Base-by-base conservation (phyloP, 2,888 invertebrate species). In the Spodoptera picta region DNA sequence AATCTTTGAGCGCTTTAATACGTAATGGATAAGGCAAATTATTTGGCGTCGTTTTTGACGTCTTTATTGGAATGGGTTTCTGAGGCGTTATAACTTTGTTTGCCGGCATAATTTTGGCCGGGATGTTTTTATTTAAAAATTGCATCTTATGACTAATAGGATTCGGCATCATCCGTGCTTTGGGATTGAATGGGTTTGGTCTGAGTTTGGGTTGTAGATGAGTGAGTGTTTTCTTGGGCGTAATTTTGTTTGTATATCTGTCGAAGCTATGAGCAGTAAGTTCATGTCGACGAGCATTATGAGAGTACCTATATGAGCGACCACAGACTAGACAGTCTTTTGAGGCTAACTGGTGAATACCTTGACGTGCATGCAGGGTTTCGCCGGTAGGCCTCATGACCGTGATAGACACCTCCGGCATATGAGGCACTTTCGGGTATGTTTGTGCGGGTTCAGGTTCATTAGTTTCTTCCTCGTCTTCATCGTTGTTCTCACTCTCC, bases 281-380 rank as follows among this genome's bases (percentile, higher is more conserved):
- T 72, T 95, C 95, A 68, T 95, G 95, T 27, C 95, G 87, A 50
- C 95, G 85, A 4, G 95, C 95, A 69, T 95, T 95, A 77, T 95
- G 95, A 0, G 95, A 95, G 80, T 95, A 95, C 71, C 95, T 87
- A 77, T 95, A 95, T 9, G 92, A 87, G 31, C 95, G 91, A 6
- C 93, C 91, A 67, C 95, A 95, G 11, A 95, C 92, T 11, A 95
- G 91, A 63, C 95, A 95, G 73, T 95, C 90, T 75, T 95, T 95
- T 46, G 94, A 94, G 1, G 95, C 95, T 1, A 95, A 86, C 73
- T 95, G 93, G 65, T 94, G 94, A 48, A 95, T 93, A 53, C 94
- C 94, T 82, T 95, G 93, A 1, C 92, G 88, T 0, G 94, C 86
- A 42, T 91, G 92, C 10, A 94, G 77, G 0, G 93, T 94, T 79